Evolutionary conservation across 2,797 vertebrate species (phyloP).

Genomic region (Lophura swinhoii): DNA sequence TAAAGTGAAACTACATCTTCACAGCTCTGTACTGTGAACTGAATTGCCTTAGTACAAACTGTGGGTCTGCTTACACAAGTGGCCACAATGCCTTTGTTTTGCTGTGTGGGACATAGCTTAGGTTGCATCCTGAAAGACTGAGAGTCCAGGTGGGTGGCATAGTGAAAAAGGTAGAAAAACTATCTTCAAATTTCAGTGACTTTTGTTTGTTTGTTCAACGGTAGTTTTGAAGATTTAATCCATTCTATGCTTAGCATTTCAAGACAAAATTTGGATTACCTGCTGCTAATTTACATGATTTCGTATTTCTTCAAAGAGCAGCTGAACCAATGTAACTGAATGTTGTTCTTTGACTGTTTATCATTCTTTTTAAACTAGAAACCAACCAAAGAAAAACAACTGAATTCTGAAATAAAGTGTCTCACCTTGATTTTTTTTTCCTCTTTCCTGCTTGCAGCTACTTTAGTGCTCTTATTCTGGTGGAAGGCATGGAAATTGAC

Average conservation of each 20-base stretch:
- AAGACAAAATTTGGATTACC: not conserved
- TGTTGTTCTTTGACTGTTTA: not conserved
- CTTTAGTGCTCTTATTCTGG: slow-evolving; percentile 93
- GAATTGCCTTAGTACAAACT: not conserved
- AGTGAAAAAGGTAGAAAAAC: not conserved
- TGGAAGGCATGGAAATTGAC: slow-evolving; percentile 98
- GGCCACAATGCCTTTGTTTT: accelerated
- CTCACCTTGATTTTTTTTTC: not conserved
- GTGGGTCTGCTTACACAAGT: not conserved
- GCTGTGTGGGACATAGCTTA: accelerated
- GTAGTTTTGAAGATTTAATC: not conserved
- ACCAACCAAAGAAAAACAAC: not conserved
- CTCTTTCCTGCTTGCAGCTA: slow-evolving; percentile 80
- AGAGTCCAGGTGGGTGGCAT: not conserved
- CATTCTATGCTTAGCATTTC: not conserved
- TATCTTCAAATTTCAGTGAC: not conserved
- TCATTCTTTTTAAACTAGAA: not conserved
- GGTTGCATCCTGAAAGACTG: not conserved
- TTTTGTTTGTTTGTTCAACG: not conserved
- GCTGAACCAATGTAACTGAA: not conserved
- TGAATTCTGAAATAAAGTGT: not conserved
- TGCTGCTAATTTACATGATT: not conserved
- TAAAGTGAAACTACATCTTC: not conserved
- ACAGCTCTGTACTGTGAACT: not conserved
- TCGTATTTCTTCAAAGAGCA: not conserved